Base-by-base conservation (phyloP, 53 echinoderm and acorn worm species). In the Astropecten irregularis region DNA sequence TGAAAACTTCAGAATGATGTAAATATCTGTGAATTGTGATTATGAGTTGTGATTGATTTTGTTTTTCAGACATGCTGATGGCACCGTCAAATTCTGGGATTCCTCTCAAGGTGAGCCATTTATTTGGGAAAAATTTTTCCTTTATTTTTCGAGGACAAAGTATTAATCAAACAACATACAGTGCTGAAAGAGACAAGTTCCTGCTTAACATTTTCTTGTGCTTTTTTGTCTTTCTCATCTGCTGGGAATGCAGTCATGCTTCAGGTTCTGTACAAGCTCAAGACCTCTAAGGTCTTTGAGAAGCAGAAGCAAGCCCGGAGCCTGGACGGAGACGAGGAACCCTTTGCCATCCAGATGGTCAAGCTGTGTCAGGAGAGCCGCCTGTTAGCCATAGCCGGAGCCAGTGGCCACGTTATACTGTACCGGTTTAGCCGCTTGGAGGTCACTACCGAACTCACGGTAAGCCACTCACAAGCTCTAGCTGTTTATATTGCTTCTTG, bases 221-320 rank as follows among this genome's bases (percentile, higher is more conserved):
- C 28, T 38, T 25, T 0, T 69, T 14, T 46, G 27, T 46, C 60
- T 46, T 21, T 23, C 15, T 46, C 18, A 4, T 18, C 20, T 16
- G 3, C 18, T 19, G 4, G 20, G 4, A 9, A 44, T 58, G 47
- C 68, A 96, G 96, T 96, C 15, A 93, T 91, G 87, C 91, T 96
- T 29, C 96, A 96, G 88, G 93, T 96, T 9, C 89, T 96, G 50
- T 94, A 96, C 85, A 96, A 96, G 74, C 82, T 96, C 30, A 96
- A 96, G 83, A 96, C 96, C 2, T 90, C 96, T 40, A 96, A 96
- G 70, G 91, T 96, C n/a, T 96, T 96, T 86, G 96, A 96, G 77
- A 96, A 90, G 77, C 86, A 89, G 44, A 95, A 95, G 69, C 92
- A 95, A 48, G 91, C 89, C 40, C 87, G 88, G 69, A 94, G 93